Base-by-base conservation (phyloP, 2,113 vertebrate genomes). In the Gasterosteus aculeatus region DNA sequence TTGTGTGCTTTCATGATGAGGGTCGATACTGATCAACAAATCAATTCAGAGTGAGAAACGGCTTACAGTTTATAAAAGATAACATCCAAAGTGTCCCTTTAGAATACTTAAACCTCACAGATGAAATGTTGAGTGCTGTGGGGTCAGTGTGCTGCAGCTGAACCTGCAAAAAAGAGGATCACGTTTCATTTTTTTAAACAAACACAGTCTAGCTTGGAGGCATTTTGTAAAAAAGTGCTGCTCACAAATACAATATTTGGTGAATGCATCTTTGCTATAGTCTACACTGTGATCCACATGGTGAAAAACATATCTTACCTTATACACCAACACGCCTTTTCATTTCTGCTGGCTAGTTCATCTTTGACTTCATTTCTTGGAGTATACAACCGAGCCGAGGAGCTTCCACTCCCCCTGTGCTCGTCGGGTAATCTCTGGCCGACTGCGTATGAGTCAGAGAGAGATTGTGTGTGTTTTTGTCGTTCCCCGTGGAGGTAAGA, bases 391-490 rank as follows among this genome's bases (percentile, higher is more conserved):
- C 2, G 9, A 46, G 68, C 56, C 33, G 58, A 67, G 42, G 19
- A 26, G 18, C 65, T 67, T 60, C 49, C 31, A 41, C 51, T 10
- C 42, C 22, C n/a, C 5, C 15, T 5, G 19, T 35, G 4, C 49
- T 42, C 54, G 49, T 63, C 6, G 3, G 72, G 60, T 67, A 18
- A 69, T 59, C n/a, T 41, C 44, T 38, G 44, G 29, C 51, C 39
- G 41, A 38, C 14, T 61, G 39, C 79, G 70, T 70, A 57, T n/a
- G 39, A 77, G 58, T 74, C 56, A 65, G 35, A 82, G 60, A 74
- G 7, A 75, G 49, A 16, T 53, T 57, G 51, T 75, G 51, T 78
- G 57, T 78, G 57, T 82, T 85, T 89, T 91, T 85, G 65, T 88
- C 69, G 59, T 77, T 80, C 80, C 77, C 82, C 63, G 35, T 46